Evolutionary conservation across 2,888 invertebrate species (phyloP), one percentile per base, ranked within the genome.

Genomic region (Thymelicus acteon): DNA sequence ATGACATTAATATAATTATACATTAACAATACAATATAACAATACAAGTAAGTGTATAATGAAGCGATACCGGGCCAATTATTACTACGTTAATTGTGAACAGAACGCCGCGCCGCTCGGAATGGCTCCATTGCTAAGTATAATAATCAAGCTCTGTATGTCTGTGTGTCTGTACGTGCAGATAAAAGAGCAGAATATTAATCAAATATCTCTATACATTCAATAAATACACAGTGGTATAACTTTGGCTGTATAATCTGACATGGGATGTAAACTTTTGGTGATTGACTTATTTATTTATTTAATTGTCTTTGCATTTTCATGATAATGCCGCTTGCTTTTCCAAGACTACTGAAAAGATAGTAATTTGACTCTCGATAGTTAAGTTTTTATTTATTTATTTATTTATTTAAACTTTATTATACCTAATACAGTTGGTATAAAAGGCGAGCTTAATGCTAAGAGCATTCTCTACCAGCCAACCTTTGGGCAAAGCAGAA

Each of bases 131-230:
- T 24, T 57, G 60, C 60, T 40, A 60, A 39, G 40, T 60, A 60
- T 60, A 67, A 67, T 60, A 60, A 67, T 70, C 70, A 70, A 70
- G 70, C 64, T 40, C 64, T 49, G 44, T 62, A 12, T 49, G 70
- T 40, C 64, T 49, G 44, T 62, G 15, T 49, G 70, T 64, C 60
- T 40, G 60, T 69, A 69, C 67, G 67, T 52, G 64, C 52, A 49
- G 70, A 70, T 70, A 60, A 70, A 70, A 70, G 64, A 64, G 60
- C 64, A 60, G 70, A 64, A 70, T 70, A 70, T 70, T 70, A 70
- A 70, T 70, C 64, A 64, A 64, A 60, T 64, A 64, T 52, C 37
- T 62, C 69, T 70, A 70, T 70, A 64, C 69, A 70, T 63, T 70
- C 63, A 64, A 70, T 70, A 70, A 67, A 70, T 60, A 69, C 58